Evolutionary conservation across 2,113 vertebrate species (phyloP).

Genomic region (Channa argus): DNA sequence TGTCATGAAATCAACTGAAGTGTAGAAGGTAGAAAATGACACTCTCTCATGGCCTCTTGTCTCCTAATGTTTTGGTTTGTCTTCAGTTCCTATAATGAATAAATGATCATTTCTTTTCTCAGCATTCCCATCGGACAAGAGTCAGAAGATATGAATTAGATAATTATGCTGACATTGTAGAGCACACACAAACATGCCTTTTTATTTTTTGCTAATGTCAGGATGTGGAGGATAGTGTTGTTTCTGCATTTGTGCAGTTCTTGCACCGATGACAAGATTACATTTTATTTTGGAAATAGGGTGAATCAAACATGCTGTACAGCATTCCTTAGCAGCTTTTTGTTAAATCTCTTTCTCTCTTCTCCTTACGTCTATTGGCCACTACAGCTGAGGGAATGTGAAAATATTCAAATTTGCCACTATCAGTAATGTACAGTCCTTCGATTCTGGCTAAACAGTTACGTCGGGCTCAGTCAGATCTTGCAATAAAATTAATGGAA

Average conservation of each 20-base stretch:
- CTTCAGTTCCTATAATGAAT: background rate
- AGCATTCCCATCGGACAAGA: background rate
- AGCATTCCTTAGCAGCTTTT: background rate
- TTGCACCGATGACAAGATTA: background rate
- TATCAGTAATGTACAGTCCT: background rate
- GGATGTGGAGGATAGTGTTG: background rate
- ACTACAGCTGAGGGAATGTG: background rate
- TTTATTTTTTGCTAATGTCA: background rate
- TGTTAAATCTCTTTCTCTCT: background rate
- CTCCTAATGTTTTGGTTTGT: background rate
- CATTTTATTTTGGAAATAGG: background rate
- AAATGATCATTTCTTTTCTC: background rate
- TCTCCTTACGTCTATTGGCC: background rate
- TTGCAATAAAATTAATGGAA: background rate
- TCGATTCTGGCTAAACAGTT: background rate
- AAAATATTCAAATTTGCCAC: background rate
- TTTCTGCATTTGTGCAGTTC: background rate
- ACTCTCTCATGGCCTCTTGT: background rate
- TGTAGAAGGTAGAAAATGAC: background rate
- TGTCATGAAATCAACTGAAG: conserved; percentile 33
- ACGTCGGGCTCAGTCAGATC: background rate
- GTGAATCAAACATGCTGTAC: background rate
- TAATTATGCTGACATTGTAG: background rate
- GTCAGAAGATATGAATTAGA: background rate
- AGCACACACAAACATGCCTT: background rate